Evolutionary conservation across 2,797 vertebrate species (phyloP), one percentile per base, ranked within the genome.

Genomic region (Helarctos malayanus): DNA sequence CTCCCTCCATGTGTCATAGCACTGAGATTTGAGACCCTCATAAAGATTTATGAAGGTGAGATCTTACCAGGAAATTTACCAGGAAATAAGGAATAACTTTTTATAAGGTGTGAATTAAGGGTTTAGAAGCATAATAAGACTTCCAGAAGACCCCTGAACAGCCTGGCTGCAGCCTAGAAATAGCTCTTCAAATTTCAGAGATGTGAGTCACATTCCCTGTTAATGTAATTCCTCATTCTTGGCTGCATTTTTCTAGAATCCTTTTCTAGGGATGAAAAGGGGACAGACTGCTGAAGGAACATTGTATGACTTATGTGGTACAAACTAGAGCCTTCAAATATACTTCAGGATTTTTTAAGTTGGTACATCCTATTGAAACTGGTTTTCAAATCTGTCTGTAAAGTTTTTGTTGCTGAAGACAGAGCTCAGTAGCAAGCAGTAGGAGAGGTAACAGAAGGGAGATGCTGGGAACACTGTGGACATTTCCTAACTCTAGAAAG

Each of bases 11-110:
- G 25, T 14, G 6, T 80, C 78, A 81, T 1, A 80, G 14, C 49
- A 15, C 19, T 76, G 81, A 32, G 9, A 56, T 49, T 69, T 76
- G 23, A 29, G n/a, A 35, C 12, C 3, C 35, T 95, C 35, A 35
- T 54, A 41, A 82, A 81, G 15, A 16, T n/a, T 35, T 47, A 5
- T 38, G 41, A 19, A 16, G 10, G 5, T 18, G 45, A 32, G 54
- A 27, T 23, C 23, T 32, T 71, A 49, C 27, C 45, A 75, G 41
- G 23, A 27, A 27, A 9, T 41, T 85, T 85, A 59, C 52, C 88
- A 61, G 35, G n/a, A 95, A 76, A 91, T 61, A 63, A 85, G 29
- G 25, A 85, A 71, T 57, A 52, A 25, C 5, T 89, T 54, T 91
- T 68, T 56, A 59, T 69, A 57, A 69, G 45, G 23, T 63, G 16